Evolutionary conservation across 1,140 invertebrate species (phyloP).

Genomic region (Prorops nasuta): DNA sequence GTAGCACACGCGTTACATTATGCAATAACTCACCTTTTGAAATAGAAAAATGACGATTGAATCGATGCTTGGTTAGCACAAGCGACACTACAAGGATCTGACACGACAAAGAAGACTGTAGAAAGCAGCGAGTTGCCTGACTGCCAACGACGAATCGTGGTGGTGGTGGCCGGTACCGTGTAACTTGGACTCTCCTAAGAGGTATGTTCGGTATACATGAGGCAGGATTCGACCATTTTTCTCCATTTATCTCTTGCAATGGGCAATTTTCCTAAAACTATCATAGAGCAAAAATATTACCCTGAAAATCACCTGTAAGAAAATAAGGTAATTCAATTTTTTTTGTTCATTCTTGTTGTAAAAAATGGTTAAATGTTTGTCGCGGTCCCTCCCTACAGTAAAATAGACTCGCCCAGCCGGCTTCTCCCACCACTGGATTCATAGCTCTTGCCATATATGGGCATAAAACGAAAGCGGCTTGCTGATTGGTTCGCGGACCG

Average conservation of each 20-base stretch:
- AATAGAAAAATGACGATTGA: no score
- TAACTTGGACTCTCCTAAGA: constrained; percentile 46
- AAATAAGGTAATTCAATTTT: not conserved
- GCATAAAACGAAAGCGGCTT: constrained; percentile 66
- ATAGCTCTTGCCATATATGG: constrained; percentile 75
- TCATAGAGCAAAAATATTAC: no score
- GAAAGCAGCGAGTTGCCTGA: no score
- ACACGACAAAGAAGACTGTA: no score
- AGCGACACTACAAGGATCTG: no score
- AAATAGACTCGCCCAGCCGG: constrained; percentile 52
- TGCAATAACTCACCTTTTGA: constrained; percentile 29
- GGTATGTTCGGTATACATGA: constrained; percentile 31
- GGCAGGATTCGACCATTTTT: not conserved
- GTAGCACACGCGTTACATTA: constrained; percentile 2
- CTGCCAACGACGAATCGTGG: no score
- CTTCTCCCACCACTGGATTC: constrained; percentile 43
- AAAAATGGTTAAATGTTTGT: no score
- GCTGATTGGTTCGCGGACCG: constrained; percentile 62
- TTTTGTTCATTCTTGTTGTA: constrained; percentile 8
- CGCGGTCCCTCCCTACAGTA: constrained; percentile 21
- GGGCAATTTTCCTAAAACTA: no score
- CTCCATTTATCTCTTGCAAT: not conserved
- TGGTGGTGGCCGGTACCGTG: constrained; percentile 32
- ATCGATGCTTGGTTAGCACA: no score
- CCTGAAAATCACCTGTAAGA: no score